Evolutionary conservation across 2,113 vertebrate species (phyloP).

Genomic region (Bujurquina vittata): DNA sequence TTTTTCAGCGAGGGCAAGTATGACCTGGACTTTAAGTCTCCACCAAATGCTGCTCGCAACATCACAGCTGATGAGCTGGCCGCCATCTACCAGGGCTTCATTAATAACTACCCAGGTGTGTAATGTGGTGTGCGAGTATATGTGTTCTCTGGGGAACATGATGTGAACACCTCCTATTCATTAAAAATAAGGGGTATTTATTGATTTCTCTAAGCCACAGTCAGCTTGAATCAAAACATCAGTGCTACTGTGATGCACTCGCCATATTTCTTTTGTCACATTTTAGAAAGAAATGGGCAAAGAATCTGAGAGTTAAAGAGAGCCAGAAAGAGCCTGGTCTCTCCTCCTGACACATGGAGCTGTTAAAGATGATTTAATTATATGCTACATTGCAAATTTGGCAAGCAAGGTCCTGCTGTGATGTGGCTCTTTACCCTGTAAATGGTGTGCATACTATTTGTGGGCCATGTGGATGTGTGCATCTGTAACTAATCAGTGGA

Average conservation of each 20-base stretch:
- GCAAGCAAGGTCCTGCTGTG: constrained; percentile 25
- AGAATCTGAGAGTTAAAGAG: neutral
- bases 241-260: neutral
- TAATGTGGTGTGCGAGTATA: neutral
- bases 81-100: constrained; percentile 91
- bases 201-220: neutral
- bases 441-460: constrained; percentile 31
- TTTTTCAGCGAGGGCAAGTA: constrained; percentile 92
- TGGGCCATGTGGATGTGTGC: neutral
- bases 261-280: constrained; percentile 2
- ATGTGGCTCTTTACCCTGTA: constrained; percentile 52
- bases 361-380: constrained; percentile 67
- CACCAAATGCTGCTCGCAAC: constrained; percentile 88
- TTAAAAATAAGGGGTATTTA: neutral
- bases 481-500: constrained; percentile 31
- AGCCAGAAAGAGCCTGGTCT: neutral
- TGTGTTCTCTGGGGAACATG: neutral
- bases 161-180: neutral
- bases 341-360: constrained; percentile 21
- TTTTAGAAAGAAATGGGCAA: constrained; percentile 1
- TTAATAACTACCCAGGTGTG: constrained; percentile 91
- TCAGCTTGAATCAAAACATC: neutral
- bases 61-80: constrained; percentile 90
- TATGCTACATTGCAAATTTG: constrained; percentile 53
- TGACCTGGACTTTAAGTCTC: constrained; percentile 93